phyloP scores from a whole-genome alignment of 2,888 invertebrate species.

The Chrysina gloriosa region DNA sequence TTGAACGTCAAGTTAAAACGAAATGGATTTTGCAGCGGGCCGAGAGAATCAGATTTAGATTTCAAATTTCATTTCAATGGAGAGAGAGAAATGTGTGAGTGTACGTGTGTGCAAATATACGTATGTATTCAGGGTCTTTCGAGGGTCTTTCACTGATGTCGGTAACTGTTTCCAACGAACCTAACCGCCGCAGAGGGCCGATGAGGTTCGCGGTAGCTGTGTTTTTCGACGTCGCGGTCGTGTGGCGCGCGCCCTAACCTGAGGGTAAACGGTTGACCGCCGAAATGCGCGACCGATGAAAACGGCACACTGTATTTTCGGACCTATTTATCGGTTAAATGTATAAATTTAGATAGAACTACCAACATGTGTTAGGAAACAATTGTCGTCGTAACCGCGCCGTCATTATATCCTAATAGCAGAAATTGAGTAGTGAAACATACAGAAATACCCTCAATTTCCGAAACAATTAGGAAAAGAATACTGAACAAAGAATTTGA shows the following conservation, averaged over 20 bases:
- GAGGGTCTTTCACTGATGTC: constrained; percentile 23
- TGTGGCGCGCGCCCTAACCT: constrained; percentile 5
- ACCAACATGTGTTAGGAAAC: too few relatives aligned
- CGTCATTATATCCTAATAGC: too few relatives aligned
- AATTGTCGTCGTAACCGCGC: too few relatives aligned
- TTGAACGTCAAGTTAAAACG: constrained; percentile 71
- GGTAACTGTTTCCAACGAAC: constrained; percentile 21
- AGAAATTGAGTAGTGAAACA: too few relatives aligned
- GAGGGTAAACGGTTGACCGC: constrained; percentile 18
- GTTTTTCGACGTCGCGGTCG: constrained; percentile 21
- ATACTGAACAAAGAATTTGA: too few relatives aligned
- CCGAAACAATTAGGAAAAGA: too few relatives aligned
- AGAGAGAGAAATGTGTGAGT: constrained; percentile 51
- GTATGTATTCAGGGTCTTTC: constrained; percentile 10
- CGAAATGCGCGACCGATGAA: constrained; percentile 4
- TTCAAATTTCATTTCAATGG: constrained; percentile 63
- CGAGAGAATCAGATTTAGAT: constrained; percentile 66
- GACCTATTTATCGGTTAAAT: background rate
- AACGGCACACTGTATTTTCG: background rate
- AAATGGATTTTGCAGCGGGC: constrained; percentile 70
- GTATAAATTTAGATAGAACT: too few relatives aligned
- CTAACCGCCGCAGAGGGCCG: background rate
- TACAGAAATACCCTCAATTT: too few relatives aligned
- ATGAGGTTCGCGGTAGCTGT: constrained; percentile 19
- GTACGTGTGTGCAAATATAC: constrained; percentile 36